Base-by-base conservation (phyloP, 2,888 invertebrate genomes). In the Antitype chi region DNA sequence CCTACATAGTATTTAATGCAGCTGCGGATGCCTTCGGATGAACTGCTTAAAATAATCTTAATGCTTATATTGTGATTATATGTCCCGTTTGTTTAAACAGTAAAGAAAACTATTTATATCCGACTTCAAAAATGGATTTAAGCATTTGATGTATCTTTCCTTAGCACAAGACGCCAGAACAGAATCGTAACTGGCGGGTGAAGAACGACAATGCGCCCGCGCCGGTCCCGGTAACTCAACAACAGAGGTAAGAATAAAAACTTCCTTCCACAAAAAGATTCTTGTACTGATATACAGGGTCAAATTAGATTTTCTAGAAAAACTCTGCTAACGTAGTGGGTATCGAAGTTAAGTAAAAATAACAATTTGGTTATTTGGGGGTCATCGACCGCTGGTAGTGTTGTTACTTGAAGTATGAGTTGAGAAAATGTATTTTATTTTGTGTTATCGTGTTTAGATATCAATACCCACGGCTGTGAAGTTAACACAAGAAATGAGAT, bases 121-220 rank as follows among this genome's bases (percentile, higher is more conserved):
- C 2, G 52, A 32, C 15, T 52, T 23, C 0, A 32, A 32, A 32
- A 32, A 43, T 11, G 2, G 7, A 53, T 13, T 57, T 28, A 28
- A 28, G 38, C 11, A 3, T 17, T 28, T 47, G 6, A 47, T 60
- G 0, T n/a, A 11, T n/a, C 20, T 81, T 67, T 74, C 69, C 23
- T 74, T 83, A 81, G 87, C 90, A 60, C 4, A 72, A 81, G 3
- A 82, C 75, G 20, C 79, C 85, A 4, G 91, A 92, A 57, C 89
- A 91, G 59, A 88, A 88, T 52, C 89, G 87, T 28, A 94, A 91
- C 79, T 95, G 95, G 95, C 90, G 94, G 15, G 78, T 88, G 11
- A 94, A 91, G 74, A 87, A 86, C 43, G 91, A 91, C 17, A 81
- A 57, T 28, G 62, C 70, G 2, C 9, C 84, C 0, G 83, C 79